phyloP scores from a whole-genome alignment of 2,888 invertebrate species.

The Laspeyria flexula region DNA sequence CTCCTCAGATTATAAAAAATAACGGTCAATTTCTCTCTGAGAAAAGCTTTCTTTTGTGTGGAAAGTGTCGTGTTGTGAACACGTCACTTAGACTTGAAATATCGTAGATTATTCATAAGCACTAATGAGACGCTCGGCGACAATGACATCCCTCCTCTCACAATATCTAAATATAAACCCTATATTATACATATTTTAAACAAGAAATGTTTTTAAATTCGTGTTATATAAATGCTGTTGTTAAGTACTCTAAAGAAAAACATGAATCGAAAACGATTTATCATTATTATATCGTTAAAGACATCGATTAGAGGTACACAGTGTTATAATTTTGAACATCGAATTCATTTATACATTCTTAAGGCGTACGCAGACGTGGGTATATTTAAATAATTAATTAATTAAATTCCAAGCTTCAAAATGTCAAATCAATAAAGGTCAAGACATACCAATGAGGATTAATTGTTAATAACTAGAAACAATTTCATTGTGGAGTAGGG shows the following conservation, averaged over 20 bases:
- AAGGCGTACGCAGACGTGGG: background rate
- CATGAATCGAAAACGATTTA: background rate
- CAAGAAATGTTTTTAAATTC: background rate
- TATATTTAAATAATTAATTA: slow-evolving; percentile 38
- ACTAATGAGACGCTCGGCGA: slow-evolving; percentile 50
- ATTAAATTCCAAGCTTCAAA: slow-evolving; percentile 39
- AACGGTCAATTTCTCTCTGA: background rate
- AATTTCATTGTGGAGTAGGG: slow-evolving; percentile 51
- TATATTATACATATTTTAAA: background rate
- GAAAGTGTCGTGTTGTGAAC: background rate
- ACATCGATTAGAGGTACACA: background rate
- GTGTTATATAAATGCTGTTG: background rate
- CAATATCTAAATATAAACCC: slow-evolving; percentile 8
- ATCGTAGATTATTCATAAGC: slow-evolving; percentile 50
- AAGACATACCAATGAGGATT: slow-evolving; percentile 50
- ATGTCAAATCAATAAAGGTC: slow-evolving; percentile 53
- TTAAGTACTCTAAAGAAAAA: background rate
- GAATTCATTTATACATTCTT: slow-evolving; percentile 10
- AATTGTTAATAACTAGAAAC: slow-evolving; percentile 60
- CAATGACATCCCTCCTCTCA: slow-evolving; percentile 14
- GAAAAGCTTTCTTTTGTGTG: background rate
- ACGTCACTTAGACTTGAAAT: slow-evolving; percentile 12
- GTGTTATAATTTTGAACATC: background rate
- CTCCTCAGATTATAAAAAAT: background rate
- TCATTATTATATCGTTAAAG: background rate